Evolutionary conservation across 2,113 vertebrate species (phyloP), one percentile per base, ranked within the genome.

Genomic region (Blennius ocellaris): DNA sequence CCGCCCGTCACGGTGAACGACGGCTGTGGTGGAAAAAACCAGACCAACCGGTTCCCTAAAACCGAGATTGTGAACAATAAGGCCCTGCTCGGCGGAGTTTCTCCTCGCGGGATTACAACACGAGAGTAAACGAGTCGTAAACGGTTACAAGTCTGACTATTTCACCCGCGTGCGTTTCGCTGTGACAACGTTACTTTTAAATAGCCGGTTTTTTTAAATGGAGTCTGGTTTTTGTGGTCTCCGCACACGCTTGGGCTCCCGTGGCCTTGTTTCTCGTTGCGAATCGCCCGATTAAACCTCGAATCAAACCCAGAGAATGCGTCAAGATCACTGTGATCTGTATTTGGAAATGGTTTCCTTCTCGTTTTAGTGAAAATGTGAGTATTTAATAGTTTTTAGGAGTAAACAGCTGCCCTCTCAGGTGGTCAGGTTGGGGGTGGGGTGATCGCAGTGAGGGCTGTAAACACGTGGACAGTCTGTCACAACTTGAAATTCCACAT

Each of bases 401-500:
- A 76, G 43, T 6, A 51, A 4, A 8, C 12, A 59, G 57, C 4
- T 38, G 16, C 47, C n/a, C 74, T 85, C 83, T 85, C 83, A 85
- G 80, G 85, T 89, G 65, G 72, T 36, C 14, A 41, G 77, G 7
- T 71, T 76, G 81, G 73, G 81, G 75, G 83, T 80, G 68, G 83
- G 76, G 75, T 56, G n/a, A 40, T 14, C 54, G 8, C 21, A 30
- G 21, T 30, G 21, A 4, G 69, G 76, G 57, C 49, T 77, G 55
- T 79, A 87, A 88, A 89, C 89, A 91, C 89, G 89, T 91, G 87
- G 86, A 55, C 66, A 9, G 59, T 80, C 80, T 67, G 81, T 68
- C 59, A 80, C 41, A 62, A 65, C n/a, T 45, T 3, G 15, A 7
- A 2, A 62, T 15, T 64, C 57, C n/a, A 39, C 17, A 4, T 53